These are phyloP conservation scores for Aplodontia rufa DNA, from an alignment of 2,113 vertebrate species.

Conservation along the genomic window DNA sequence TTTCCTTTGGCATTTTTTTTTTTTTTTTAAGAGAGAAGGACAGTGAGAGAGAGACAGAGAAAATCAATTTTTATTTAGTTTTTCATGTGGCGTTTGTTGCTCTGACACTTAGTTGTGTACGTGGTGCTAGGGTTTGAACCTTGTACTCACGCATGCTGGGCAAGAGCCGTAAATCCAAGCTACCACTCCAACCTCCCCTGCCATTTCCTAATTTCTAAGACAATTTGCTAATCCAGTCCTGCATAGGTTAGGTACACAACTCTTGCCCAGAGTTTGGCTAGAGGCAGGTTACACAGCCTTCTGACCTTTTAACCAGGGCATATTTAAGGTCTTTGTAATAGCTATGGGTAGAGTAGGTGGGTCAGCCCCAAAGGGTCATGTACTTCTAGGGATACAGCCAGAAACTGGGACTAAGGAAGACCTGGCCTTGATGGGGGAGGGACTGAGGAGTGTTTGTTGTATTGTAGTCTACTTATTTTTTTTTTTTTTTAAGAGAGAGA, in stretches of 20 bases:
- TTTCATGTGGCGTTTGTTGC: too few species aligned
- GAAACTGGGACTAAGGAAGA: neutral
- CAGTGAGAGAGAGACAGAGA: too few species aligned
- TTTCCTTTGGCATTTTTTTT: too few species aligned
- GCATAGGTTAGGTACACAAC: neutral
- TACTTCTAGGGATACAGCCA: neutral
- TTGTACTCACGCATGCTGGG: too few species aligned
- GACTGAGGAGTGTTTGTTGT: neutral
- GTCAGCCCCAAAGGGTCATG: neutral
- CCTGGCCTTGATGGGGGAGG: rapidly evolving
- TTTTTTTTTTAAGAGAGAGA: too few species aligned
- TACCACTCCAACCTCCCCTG: too few species aligned
- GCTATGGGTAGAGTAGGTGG: neutral
- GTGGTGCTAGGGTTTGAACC: too few species aligned
- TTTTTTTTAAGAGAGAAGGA: too few species aligned
- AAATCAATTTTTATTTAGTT: too few species aligned
- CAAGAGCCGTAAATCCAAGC: too few species aligned
- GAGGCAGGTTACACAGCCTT: neutral
- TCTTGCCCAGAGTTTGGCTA: neutral
- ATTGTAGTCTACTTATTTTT: neutral
- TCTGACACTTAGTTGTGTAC: too few species aligned
- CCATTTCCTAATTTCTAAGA: neutral
- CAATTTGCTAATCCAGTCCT: neutral
- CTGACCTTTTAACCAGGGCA: neutral
- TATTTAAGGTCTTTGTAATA: neutral